These are phyloP conservation scores for Scolopax mira DNA, from an alignment of 2,113 vertebrate genomes.

Conservation along the genomic window DNA sequence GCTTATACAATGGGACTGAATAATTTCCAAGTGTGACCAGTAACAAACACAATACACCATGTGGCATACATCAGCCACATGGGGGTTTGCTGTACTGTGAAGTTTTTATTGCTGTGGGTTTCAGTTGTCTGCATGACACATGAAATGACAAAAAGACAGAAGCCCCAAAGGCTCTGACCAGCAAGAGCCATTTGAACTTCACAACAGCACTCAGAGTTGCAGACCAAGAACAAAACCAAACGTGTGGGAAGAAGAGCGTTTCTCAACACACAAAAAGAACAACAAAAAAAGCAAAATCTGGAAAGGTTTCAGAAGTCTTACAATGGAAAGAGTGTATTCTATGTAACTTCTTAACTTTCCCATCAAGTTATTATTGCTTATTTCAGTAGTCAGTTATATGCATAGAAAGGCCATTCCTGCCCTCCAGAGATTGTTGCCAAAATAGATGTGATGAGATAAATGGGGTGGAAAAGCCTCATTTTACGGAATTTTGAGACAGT, in stretches of 20 bases:
- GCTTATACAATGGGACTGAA: neutral
- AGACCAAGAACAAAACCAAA: neutral
- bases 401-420: neutral
- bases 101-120: conserved; percentile 36
- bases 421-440: neutral
- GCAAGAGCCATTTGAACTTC: neutral
- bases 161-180: conserved; percentile 32
- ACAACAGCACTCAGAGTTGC: neutral
- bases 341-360: conserved; percentile 4
- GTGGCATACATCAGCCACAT: conserved; percentile 39
- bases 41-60: conserved; percentile 25
- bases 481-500: neutral
- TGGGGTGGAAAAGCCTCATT: conserved; percentile 16
- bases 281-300: neutral
- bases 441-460: neutral
- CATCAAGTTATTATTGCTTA: neutral
- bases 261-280: neutral
- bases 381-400: neutral
- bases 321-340: conserved; percentile 27
- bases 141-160: conserved; percentile 44
- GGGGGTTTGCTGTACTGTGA: conserved; percentile 18
- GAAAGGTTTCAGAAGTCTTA: conserved; percentile 26
- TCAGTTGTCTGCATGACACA: conserved; percentile 19
- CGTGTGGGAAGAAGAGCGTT: neutral
- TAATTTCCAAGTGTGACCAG: conserved; percentile 43